These are phyloP conservation scores for Phainopepla nitens DNA, from an alignment of 2,113 vertebrate species.

Conservation along the genomic window DNA sequence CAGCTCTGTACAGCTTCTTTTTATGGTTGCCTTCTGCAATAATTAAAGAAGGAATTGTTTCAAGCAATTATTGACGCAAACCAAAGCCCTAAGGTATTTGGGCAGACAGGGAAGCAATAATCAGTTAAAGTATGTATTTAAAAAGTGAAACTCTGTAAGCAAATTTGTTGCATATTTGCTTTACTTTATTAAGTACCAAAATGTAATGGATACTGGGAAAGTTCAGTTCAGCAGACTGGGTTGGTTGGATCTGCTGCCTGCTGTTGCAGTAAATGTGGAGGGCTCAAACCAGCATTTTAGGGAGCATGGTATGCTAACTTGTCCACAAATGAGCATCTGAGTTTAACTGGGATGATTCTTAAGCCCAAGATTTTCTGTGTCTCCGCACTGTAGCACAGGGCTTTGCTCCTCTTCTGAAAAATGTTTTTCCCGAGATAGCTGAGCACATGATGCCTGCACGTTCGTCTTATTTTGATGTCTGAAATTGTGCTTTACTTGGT, in stretches of 20 bases:
- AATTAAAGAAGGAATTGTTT: constrained; percentile 18
- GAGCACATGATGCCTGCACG: neutral
- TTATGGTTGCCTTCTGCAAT: neutral
- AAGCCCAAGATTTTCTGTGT: neutral
- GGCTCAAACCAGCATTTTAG: neutral
- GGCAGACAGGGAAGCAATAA: neutral
- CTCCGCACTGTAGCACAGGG: neutral
- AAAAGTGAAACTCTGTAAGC: neutral
- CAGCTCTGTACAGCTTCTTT: neutral
- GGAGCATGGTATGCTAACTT: neutral
- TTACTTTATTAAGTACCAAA: neutral
- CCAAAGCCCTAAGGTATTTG: neutral
- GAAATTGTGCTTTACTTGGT: neutral
- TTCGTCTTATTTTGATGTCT: neutral
- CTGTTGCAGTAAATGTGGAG: neutral
- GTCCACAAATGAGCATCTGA: neutral
- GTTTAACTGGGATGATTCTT: neutral
- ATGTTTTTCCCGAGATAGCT: neutral
- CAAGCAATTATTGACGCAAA: neutral
- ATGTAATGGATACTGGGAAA: neutral
- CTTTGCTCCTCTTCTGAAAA: neutral
- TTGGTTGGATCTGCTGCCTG: neutral
- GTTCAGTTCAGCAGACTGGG: neutral
- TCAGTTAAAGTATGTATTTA: neutral
- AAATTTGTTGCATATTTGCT: neutral